Evolutionary conservation across 2,113 vertebrate genomes (phyloP).

Genomic region (Porphyrio hochstetteri): DNA sequence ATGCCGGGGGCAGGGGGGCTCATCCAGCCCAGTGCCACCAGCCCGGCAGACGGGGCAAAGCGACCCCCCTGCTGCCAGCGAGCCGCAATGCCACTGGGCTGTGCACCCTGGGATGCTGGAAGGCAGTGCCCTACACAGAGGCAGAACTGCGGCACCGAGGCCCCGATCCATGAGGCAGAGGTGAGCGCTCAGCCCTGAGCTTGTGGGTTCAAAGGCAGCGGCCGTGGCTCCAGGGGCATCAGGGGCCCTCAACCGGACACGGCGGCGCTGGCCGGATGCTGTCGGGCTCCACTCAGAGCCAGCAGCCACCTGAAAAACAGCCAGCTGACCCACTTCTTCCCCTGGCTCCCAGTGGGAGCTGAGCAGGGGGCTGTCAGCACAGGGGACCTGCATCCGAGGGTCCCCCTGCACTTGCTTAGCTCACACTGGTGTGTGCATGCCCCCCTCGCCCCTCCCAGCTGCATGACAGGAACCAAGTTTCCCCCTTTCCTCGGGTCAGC

Average conservation of each 20-base stretch:
- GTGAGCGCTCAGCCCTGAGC: not conserved
- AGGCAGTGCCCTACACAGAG: accelerated
- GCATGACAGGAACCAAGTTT: accelerated
- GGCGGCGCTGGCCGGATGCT: too few relatives aligned
- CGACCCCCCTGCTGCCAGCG: not conserved
- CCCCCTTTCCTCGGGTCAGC: not conserved
- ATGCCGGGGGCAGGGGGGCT: accelerated
- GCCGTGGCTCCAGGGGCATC: accelerated
- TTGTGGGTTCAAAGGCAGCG: accelerated
- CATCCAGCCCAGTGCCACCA: accelerated
- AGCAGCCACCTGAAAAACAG: accelerated
- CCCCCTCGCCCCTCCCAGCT: accelerated
- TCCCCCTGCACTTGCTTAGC: not conserved
- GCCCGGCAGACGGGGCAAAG: not conserved
- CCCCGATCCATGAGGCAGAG: accelerated
- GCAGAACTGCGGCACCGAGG: not conserved
- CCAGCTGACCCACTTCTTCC: not conserved
- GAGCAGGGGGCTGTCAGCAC: not conserved
- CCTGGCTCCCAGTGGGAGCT: accelerated
- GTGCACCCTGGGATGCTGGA: accelerated
- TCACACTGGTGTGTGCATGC: accelerated
- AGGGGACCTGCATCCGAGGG: not conserved
- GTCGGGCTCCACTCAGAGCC: not conserved
- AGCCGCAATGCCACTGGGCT: not conserved
- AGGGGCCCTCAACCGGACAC: not conserved